Conservation (phyloP, 30 jellyfish, hydroid and myxozoan genomes). For the Sanderia malayensis region DNA sequence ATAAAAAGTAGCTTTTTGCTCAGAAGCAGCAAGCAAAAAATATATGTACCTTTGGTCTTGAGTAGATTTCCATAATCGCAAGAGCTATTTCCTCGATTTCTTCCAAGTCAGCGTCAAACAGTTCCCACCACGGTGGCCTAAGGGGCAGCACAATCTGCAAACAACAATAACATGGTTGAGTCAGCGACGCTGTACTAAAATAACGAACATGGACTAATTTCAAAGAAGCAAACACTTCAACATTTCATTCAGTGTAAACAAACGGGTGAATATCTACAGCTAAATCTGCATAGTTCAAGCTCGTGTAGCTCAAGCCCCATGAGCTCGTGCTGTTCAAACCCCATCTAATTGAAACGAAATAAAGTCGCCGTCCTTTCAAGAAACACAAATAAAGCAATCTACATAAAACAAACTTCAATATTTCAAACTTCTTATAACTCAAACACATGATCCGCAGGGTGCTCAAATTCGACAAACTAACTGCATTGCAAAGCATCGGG, state of each 20-base stretch:
- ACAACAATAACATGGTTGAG: no score
- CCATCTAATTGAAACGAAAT: no score
- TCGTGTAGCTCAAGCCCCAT: not conserved
- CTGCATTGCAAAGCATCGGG: no score
- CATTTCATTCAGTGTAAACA: not conserved
- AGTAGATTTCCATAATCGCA: constrained; percentile 61
- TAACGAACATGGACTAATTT: no score
- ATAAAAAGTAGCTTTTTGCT: no score
- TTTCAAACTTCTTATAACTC: no score
- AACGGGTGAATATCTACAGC: not conserved
- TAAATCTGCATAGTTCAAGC: not conserved
- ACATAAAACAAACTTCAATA: not conserved
- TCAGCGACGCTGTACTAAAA: no score
- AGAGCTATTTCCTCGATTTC: constrained; percentile 90
- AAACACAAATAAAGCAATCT: not conserved
- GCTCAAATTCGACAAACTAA: no score
- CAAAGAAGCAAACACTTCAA: not conserved
- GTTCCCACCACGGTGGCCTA: constrained; percentile 97
- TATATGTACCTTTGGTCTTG: constrained; percentile 95
- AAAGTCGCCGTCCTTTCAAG: no score
- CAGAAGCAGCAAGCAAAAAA: no score
- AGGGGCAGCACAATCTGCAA: constrained; percentile 71
- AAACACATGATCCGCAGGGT: no score
- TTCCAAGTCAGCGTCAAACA: constrained; percentile 69
- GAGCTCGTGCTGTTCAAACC: no score